Conservation (phyloP, 2,888 invertebrate genomes). For the Phoenoteleia sp. region DNA sequence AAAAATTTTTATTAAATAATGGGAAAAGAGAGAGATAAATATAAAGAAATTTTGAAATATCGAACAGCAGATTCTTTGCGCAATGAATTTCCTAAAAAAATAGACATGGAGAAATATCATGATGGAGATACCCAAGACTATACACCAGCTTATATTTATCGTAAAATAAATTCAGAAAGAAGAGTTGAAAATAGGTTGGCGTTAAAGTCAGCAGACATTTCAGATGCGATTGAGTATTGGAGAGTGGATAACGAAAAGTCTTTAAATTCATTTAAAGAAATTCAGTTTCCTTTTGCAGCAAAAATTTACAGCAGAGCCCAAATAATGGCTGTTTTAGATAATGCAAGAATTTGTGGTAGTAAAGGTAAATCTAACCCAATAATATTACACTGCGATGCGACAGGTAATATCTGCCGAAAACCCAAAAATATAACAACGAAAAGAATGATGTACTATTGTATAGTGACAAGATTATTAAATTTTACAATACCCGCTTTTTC, state of each 20-base stretch:
- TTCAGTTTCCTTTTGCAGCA: too few relatives aligned
- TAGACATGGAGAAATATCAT: slow-evolving; percentile 17
- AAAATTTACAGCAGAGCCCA: too few relatives aligned
- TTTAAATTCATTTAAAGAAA: too few relatives aligned
- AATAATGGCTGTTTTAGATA: slow-evolving; percentile 20
- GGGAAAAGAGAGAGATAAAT: slow-evolving; percentile 17
- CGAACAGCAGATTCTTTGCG: background rate
- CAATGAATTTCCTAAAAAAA: background rate
- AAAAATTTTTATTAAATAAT: slow-evolving; percentile 17
- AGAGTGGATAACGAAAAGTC: too few relatives aligned
- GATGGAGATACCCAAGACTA: slow-evolving; percentile 38
- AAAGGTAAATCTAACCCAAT: background rate
- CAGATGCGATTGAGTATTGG: slow-evolving; percentile 44
- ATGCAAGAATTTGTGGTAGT: background rate
- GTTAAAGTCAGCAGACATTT: slow-evolving; percentile 63
- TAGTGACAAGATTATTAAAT: slow-evolving; percentile 47
- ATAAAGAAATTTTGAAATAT: slow-evolving; percentile 35
- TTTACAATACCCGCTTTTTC: slow-evolving; percentile 60
- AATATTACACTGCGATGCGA: slow-evolving; percentile 67
- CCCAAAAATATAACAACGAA: slow-evolving; percentile 37
- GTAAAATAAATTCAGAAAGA: slow-evolving; percentile 58
- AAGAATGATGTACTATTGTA: slow-evolving; percentile 60
- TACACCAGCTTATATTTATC: background rate
- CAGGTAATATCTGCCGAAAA: slow-evolving; percentile 48
- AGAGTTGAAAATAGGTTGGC: slow-evolving; percentile 1